Evolutionary conservation across 2,797 vertebrate species (phyloP), one percentile per base, ranked within the genome.

Genomic region (Falco columbarius): DNA sequence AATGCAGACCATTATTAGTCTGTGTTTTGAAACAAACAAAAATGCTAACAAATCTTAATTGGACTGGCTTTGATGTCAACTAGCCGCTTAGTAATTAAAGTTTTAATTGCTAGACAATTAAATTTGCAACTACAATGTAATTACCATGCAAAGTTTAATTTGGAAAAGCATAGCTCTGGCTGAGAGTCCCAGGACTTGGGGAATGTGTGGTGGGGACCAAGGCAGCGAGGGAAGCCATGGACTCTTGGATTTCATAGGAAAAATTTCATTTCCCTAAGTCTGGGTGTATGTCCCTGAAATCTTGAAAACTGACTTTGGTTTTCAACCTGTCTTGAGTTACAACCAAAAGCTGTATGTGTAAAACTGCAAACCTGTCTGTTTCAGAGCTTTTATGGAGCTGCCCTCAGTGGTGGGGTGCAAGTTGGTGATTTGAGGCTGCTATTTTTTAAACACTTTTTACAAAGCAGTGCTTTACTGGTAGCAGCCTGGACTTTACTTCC

Each of bases 131-230:
- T 46, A 30, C 62, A 51, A 20, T 58, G 59, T 59, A 65, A 87
- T 95, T 86, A 79, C 58, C 34, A 11, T 0, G 0, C 2, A 1
- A 66, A 30, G 73, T 73, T 91, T 75, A 72, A 87, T 84, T 79
- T 68, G 58, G 20, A 49, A 24, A 75, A 42, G 52, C 0, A 0
- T 14, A 30, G 49, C 47, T 66, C 29, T 42, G 56, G 32, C 23
- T 6, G 10, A 23, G 46, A 29, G 30, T 58, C 12, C 10, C 7
- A 5, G 26, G 22, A 30, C 36, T 52, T 1, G 0, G 76, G 26
- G 49, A n/a, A 3, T 0, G 0, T 0, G 2, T 29, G 22, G 4
- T 34, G 12, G 42, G 63, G 30, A 29, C 11, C 15, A 6, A 52
- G 65, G 8, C 56, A 86, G n/a, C 2, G 6, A 54, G 30, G 66